Evolutionary conservation across 2,888 invertebrate species (phyloP), one percentile per base, ranked within the genome.

Genomic region (Myopa testacea): DNA sequence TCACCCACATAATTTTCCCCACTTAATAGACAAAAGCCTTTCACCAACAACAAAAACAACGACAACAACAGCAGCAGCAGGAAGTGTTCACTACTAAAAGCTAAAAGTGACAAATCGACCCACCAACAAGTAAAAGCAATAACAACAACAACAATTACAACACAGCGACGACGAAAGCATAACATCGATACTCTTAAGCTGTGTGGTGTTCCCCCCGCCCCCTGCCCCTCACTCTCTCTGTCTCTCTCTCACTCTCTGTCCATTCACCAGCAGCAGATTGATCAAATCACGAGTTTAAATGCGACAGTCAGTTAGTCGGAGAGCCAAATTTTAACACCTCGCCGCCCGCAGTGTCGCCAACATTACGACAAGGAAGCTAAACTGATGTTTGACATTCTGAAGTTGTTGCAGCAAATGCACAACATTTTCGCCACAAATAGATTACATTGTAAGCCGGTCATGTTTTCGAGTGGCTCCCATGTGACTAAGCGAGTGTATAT

Each of bases 331-430:
- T 45, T 45, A 45, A 45, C 45, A 45, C 45, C 45, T 45, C 45
- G 45, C 10, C 45, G 62, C 10, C 26, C n/a, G 10, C 26, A n/a
- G 19, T 26, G 26, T 26, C 62, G 45, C 45, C 7, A 10, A 10
- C 45, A 10, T 8, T 3, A 45, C 45, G 10, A 45, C 45, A 45
- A 45, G 10, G 45, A 45, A 55, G 19, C 19, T 34, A 60, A 60
- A 60, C 34, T 40, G 58, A 38, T 58, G 40, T 60, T 72, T 72
- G 72, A 38, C 60, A 72, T 37, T 70, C 55, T 70, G 52, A 55
- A 55, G 70, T 70, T 69, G n/a, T 26, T 70, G 70, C 37, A 55
- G 55, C 34, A 72, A 72, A 60, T 72, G 72, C 72, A 60, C 19
- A 19, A 19, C n/a, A 60, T 72, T 58, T 10, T 60, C 19, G 60